A percentile compares a stretch with the other conserved stretches of the same genome.
phyloP scores from a whole-genome alignment of 2,113 vertebrate species.

The Xiphophorus maculatus region DNA sequence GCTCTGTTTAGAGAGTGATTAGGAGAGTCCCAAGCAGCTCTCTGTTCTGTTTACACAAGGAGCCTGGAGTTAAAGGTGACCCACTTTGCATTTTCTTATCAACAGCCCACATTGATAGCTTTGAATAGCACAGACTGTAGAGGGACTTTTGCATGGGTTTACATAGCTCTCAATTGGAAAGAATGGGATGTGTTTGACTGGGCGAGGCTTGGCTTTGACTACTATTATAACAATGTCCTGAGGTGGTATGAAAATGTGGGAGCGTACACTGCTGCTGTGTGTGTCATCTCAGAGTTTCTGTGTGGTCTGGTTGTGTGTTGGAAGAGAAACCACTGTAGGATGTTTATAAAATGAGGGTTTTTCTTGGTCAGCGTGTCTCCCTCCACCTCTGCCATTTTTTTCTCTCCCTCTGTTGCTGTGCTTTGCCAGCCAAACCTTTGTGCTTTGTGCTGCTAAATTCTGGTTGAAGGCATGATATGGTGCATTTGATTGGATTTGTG shows the following conservation, averaged over 20 bases:
- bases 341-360: constrained; percentile 58
- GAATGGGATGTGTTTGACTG: constrained; percentile 69
- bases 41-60: constrained; percentile 76
- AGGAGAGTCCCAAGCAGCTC: constrained; percentile 78
- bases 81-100: constrained; percentile 83
- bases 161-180: constrained; percentile 67
- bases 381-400: constrained; percentile 5
- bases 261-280: constrained; percentile 33
- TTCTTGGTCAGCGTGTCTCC: constrained; percentile 31
- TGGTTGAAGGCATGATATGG: constrained; percentile 17
- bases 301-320: constrained; percentile 48
- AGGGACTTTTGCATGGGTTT: constrained; percentile 81
- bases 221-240: constrained; percentile 70
- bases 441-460: constrained; percentile 25
- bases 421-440: constrained; percentile 8
- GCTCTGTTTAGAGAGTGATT: constrained; percentile 81
- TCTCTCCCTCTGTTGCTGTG: constrained; percentile 11
- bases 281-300: constrained; percentile 45
- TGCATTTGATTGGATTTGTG: constrained; percentile 25
- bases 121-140: constrained; percentile 74
- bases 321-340: constrained; percentile 47
- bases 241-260: constrained; percentile 68
- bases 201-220: constrained; percentile 76
- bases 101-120: constrained; percentile 73
- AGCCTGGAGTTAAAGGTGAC: constrained; percentile 78